Conservation (phyloP, 2,113 vertebrate genomes). For the Corythaeola cristata region DNA sequence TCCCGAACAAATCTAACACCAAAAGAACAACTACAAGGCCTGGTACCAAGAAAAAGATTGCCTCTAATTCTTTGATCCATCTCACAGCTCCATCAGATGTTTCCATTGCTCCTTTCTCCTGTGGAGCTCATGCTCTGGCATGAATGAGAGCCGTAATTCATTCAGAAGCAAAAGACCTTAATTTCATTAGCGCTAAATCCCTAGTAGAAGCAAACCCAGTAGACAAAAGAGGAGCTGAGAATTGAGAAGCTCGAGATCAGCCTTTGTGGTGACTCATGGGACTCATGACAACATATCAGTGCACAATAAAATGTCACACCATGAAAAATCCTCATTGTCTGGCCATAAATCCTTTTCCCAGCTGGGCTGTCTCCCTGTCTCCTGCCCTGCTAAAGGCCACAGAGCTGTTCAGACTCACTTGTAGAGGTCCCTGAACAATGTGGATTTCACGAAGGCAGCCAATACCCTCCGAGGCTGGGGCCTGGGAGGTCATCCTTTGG, state of each 20-base stretch:
- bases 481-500: background rate
- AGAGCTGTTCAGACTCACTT: background rate
- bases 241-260: background rate
- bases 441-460: background rate
- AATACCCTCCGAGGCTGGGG: background rate
- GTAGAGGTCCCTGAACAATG: background rate
- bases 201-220: background rate
- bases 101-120: background rate
- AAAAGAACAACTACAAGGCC: background rate
- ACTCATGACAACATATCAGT: background rate
- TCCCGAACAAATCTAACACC: background rate
- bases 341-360: conserved; percentile 20
- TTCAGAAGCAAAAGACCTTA: background rate
- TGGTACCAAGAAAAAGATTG: background rate
- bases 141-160: background rate
- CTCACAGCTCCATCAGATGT: background rate
- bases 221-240: conserved; percentile 9
- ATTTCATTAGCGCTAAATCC: conserved; percentile 17
- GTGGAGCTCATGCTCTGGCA: background rate
- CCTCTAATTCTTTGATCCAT: background rate
- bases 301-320: conserved; percentile 42
- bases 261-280: background rate
- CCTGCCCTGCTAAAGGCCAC: conserved; percentile 12
- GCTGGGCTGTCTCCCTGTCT: background rate
- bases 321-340: conserved; percentile 49